phyloP scores from a whole-genome alignment of 2,888 invertebrate genomes.

The Adela reaumurella region DNA sequence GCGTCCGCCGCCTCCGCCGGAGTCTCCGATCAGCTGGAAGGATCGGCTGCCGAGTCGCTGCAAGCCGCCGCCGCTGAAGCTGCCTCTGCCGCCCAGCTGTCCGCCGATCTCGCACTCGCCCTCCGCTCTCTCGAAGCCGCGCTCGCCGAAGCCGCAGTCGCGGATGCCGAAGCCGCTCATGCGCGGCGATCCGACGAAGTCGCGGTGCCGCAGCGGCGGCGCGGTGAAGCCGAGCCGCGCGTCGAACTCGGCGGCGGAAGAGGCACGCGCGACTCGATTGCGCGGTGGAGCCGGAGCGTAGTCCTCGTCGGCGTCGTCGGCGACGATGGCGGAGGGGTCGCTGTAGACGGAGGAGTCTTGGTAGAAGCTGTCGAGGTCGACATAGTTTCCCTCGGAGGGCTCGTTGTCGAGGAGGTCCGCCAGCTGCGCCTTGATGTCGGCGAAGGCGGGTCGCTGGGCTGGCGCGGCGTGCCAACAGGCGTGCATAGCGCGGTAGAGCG shows the following conservation, averaged over 20 bases:
- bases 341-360: constrained; percentile 59
- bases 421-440: constrained; percentile 54
- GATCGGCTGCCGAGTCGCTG: constrained; percentile 31
- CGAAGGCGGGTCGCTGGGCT: constrained; percentile 68
- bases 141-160: constrained; percentile 40
- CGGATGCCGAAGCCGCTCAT: constrained; percentile 52
- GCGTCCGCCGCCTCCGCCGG: constrained; percentile 39
- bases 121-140: constrained; percentile 32
- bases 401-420: constrained; percentile 61
- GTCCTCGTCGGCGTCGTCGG: constrained; percentile 46
- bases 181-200: constrained; percentile 41
- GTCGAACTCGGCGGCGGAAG: constrained; percentile 30
- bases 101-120: constrained; percentile 44
- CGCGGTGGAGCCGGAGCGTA: constrained; percentile 20
- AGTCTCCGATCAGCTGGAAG: constrained; percentile 8
- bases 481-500: constrained; percentile 47
- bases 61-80: constrained; percentile 38
- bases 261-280: constrained; percentile 5
- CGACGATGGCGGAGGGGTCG: constrained; percentile 49
- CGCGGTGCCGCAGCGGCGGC: constrained; percentile 37
- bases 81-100: constrained; percentile 45
- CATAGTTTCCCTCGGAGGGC: constrained; percentile 61
- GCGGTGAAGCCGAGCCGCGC: constrained; percentile 42
- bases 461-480: constrained; percentile 66
- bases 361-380: constrained; percentile 66